These are phyloP conservation scores for Sinhomidia bicolor DNA, from an alignment of 2,888 invertebrate genomes.

Conservation along the genomic window DNA sequence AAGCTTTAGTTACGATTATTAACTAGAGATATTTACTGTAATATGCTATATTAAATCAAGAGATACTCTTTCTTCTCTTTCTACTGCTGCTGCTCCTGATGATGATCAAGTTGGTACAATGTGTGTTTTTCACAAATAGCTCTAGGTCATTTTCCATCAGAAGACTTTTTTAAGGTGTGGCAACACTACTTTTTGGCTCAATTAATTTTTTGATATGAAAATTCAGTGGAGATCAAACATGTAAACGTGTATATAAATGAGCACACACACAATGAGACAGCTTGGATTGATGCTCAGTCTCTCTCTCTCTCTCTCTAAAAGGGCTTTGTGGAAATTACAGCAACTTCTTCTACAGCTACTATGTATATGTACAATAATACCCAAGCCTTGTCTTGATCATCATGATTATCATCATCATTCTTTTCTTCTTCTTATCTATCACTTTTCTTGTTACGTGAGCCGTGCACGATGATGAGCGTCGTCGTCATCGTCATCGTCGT, in stretches of 20 bases:
- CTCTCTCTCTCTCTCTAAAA: slow-evolving; percentile 10
- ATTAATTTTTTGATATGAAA: slow-evolving; percentile 74
- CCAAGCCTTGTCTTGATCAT: neutral
- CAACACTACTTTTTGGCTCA: slow-evolving; percentile 67
- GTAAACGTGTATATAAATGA: slow-evolving; percentile 45
- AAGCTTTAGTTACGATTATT: slow-evolving; percentile 4
- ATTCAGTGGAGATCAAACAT: slow-evolving; percentile 54
- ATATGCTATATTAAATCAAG: slow-evolving; percentile 59
- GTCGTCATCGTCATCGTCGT: neutral
- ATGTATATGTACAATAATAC: slow-evolving; percentile 14
- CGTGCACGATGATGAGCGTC: slow-evolving; percentile 15
- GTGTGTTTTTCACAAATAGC: slow-evolving; percentile 71
- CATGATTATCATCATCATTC: neutral
- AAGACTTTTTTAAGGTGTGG: slow-evolving; percentile 71
- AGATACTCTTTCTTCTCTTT: too few species aligned
- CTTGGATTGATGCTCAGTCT: slow-evolving; percentile 41
- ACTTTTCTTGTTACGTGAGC: slow-evolving; percentile 44
- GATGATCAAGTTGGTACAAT: slow-evolving; percentile 57
- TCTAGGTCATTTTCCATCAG: slow-evolving; percentile 67
- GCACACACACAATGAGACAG: slow-evolving; percentile 47
- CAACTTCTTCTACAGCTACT: too few species aligned
- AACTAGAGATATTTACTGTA: neutral
- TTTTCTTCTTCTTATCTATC: slow-evolving; percentile 18
- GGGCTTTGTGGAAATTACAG: slow-evolving; percentile 33
- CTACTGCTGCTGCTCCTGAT: neutral